Conservation (phyloP, 2,888 invertebrate genomes). For the Anticlea derivata region DNA sequence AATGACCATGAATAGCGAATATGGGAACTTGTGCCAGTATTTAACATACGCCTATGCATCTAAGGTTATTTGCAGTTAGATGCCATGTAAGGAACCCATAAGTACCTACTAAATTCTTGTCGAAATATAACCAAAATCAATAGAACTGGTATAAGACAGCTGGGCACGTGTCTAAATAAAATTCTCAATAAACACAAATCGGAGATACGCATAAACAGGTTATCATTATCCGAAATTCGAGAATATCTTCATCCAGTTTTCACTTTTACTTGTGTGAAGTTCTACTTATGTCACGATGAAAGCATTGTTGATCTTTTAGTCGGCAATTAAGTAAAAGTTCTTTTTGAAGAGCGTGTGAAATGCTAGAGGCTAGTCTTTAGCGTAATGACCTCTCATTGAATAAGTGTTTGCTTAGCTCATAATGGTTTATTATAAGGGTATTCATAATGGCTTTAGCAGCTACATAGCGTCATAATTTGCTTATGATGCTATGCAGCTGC, state of each 20-base stretch:
- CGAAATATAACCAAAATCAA: neutral
- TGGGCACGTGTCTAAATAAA: conserved; percentile 15
- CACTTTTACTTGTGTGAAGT: conserved; percentile 63
- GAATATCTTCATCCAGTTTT: conserved; percentile 56
- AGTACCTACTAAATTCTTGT: too few species aligned
- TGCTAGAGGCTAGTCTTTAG: conserved; percentile 38
- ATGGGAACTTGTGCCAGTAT: too few species aligned
- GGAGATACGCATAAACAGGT: conserved; percentile 20
- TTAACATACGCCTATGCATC: too few species aligned
- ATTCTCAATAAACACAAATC: conserved; percentile 7
- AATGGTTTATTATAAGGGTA: conserved; percentile 21
- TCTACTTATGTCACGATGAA: conserved; percentile 63
- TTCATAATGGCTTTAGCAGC: conserved; percentile 6
- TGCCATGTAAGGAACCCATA: too few species aligned
- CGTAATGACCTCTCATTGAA: conserved; percentile 42
- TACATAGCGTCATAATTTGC: too few species aligned
- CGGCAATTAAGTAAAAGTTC: conserved; percentile 76
- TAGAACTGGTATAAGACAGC: conserved; percentile 1
- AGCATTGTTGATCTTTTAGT: conserved; percentile 69
- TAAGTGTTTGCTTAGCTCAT: conserved; percentile 28
- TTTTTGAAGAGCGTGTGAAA: conserved; percentile 66
- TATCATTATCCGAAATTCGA: conserved; percentile 20
- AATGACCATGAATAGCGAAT: too few species aligned
- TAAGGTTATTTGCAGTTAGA: too few species aligned
- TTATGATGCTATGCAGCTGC: too few species aligned